Base-by-base conservation (phyloP, 2,113 vertebrate genomes). In the Eublepharis macularius region DNA sequence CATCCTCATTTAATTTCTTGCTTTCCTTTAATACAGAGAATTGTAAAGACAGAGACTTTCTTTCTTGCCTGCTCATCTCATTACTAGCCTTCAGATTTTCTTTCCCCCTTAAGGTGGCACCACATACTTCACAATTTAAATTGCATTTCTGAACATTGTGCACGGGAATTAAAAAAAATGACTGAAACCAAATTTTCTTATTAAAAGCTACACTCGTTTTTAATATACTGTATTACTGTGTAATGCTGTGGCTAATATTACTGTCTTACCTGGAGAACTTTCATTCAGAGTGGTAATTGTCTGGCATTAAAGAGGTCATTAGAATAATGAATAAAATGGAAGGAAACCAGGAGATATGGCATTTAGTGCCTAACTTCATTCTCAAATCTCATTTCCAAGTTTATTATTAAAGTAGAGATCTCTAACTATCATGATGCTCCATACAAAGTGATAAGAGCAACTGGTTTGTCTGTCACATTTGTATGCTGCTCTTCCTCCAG, bases 221-320 rank as follows among this genome's bases (percentile, higher is more conserved):
- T 78, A n/a, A 26, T 39, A 16, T 70, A 78, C 47, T 80, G 76
- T 0, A 0, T 84, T 75, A 11, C 34, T 1, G 2, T 76, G 81
- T 69, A 32, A 54, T 60, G 85, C 29, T 12, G 70, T 65, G 79
- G 75, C 70, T 79, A 81, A 88, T 72, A 80, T 0, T 0, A 0
- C 66, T 43, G 45, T 85, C 66, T 83, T 69, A 66, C 49, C 63
- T 76, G 74, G 36, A 51, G 77, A 36, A 66, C 17, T 63, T 88
- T 77, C 19, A 84, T 87, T 66, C 81, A n/a, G 66, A 75, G 19
- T 41, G 10, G 72, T 90, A 85, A 88, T 88, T 60, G 78, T 54
- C 45, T 73, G 36, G 47, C 66, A 66, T 90, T 78, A 76, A 91
- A 85, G 83, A 79, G 86, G 88, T 84, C 2, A 92, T 91, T 84